Percentiles rank a stretch among this genome's conserved stretches.
These are phyloP conservation scores for Agriotes lineatus DNA, from an alignment of 2,888 invertebrate species.

Conservation along the genomic window DNA sequence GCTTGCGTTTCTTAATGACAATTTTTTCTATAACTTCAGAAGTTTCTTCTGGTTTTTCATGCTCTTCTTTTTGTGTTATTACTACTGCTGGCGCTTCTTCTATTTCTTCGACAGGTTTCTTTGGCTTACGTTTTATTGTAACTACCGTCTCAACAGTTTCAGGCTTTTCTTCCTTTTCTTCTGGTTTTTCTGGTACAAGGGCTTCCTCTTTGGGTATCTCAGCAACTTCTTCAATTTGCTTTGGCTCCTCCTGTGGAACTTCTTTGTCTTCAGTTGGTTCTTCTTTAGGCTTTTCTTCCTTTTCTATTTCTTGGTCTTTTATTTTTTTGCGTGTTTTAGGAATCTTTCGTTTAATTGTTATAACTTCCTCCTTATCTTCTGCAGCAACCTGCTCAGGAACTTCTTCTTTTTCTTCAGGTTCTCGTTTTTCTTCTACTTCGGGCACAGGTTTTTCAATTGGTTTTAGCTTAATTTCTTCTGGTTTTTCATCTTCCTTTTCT, in stretches of 20 bases:
- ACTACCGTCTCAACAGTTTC: conserved; percentile 53
- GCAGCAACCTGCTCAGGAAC: conserved; percentile 50
- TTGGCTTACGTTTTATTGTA: conserved; percentile 51
- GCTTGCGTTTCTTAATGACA: neutral
- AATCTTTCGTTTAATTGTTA: conserved; percentile 4
- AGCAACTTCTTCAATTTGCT: conserved; percentile 6
- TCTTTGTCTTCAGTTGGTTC: conserved; percentile 47
- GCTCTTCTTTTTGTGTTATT: conserved; percentile 56
- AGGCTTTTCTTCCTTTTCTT: conserved; percentile 32
- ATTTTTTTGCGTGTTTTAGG: conserved; percentile 44
- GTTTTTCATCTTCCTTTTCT: conserved; percentile 52
- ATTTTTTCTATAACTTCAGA: conserved; percentile 27
- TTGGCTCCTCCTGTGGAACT: conserved; percentile 33
- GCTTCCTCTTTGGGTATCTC: conserved; percentile 12
- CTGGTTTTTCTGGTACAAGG: conserved; percentile 44
- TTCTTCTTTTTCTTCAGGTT: conserved; percentile 56
- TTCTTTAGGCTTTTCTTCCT: conserved; percentile 48
- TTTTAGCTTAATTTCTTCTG: conserved; percentile 46
- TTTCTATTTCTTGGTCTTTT: conserved; percentile 44
- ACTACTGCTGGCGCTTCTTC: conserved; percentile 52
- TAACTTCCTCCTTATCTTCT: conserved; percentile 45
- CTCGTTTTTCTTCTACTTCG: conserved; percentile 57
- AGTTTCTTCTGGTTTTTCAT: conserved; percentile 52
- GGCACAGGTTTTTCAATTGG: conserved; percentile 56
- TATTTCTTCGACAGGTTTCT: conserved; percentile 56